These are phyloP conservation scores for Bryconaethiops microstoma DNA, from an alignment of 2,797 vertebrate species.

Conservation along the genomic window DNA sequence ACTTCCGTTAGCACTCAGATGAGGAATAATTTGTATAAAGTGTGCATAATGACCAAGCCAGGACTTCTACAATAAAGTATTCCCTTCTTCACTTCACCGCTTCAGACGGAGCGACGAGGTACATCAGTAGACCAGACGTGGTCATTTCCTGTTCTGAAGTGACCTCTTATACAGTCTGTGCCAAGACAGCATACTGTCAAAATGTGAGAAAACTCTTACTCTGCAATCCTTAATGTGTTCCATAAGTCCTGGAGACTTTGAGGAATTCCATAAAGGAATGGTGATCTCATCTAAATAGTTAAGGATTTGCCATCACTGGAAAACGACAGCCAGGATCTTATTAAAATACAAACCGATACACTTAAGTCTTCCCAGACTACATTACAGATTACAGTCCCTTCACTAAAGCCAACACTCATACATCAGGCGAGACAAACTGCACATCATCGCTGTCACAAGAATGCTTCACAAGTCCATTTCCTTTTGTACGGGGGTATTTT, in stretches of 20 bases:
- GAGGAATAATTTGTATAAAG: not conserved
- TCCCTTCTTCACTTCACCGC: not conserved
- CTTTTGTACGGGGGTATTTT: too few relatives aligned
- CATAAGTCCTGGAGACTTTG: slow-evolving; percentile 38
- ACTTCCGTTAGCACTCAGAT: not conserved
- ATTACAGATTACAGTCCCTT: not conserved
- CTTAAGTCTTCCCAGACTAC: not conserved
- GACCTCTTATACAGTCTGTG: slow-evolving; percentile 22
- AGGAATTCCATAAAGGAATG: slow-evolving; percentile 11
- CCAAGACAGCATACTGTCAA: slow-evolving; percentile 32
- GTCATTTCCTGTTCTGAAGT: slow-evolving; percentile 38
- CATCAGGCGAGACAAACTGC: not conserved
- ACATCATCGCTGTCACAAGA: not conserved
- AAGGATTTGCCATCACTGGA: not conserved
- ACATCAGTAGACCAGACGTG: slow-evolving; percentile 28
- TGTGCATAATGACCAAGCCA: not conserved
- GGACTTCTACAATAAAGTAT: not conserved
- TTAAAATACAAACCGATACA: not conserved
- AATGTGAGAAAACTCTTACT: slow-evolving; percentile 22
- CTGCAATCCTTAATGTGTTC: slow-evolving; percentile 18
- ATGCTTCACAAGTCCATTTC: not conserved
- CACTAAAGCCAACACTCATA: not conserved
- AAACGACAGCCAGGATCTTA: not conserved
- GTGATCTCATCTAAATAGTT: slow-evolving; percentile 22
- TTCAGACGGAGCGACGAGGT: slow-evolving; percentile 15